These are phyloP conservation scores for Triplophysa dalaica DNA, from an alignment of 2,113 vertebrate genomes.

Conservation along the genomic window DNA sequence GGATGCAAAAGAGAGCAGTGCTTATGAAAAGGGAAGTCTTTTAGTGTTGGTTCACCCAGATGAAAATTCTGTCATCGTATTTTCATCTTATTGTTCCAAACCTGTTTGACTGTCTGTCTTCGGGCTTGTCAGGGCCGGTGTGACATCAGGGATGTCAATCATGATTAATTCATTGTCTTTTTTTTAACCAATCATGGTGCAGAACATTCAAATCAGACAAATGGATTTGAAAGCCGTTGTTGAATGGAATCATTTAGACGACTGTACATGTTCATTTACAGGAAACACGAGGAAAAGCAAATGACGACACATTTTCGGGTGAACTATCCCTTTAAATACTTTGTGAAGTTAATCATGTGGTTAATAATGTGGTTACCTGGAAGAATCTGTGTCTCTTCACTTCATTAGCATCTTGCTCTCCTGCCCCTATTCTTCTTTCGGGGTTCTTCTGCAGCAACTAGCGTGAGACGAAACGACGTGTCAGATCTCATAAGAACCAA, in stretches of 20 bases:
- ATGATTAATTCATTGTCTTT: background rate
- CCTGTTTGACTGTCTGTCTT: background rate
- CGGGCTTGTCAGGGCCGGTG: too few relatives aligned
- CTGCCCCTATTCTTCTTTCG: constrained; percentile 84
- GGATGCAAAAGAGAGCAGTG: background rate
- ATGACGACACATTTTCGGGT: background rate
- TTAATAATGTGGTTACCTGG: constrained; percentile 69
- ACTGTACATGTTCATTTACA: too few relatives aligned
- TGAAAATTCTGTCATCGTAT: background rate
- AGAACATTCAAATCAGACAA: too few relatives aligned
- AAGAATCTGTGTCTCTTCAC: constrained; percentile 90
- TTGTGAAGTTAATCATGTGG: background rate
- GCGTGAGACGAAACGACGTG: background rate
- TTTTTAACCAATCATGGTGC: background rate
- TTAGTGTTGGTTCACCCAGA: background rate
- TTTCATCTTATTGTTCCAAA: background rate
- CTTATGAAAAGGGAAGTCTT: background rate
- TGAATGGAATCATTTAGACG: too few relatives aligned
- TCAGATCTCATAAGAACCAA: background rate
- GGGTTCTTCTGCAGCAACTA: constrained; percentile 91
- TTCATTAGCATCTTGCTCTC: constrained; percentile 86
- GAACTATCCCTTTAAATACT: background rate
- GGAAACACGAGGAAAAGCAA: background rate
- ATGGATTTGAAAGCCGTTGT: too few relatives aligned
- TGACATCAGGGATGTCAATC: background rate